Base-by-base conservation (phyloP, 2,113 vertebrate species). In the Onychostoma macrolepis region DNA sequence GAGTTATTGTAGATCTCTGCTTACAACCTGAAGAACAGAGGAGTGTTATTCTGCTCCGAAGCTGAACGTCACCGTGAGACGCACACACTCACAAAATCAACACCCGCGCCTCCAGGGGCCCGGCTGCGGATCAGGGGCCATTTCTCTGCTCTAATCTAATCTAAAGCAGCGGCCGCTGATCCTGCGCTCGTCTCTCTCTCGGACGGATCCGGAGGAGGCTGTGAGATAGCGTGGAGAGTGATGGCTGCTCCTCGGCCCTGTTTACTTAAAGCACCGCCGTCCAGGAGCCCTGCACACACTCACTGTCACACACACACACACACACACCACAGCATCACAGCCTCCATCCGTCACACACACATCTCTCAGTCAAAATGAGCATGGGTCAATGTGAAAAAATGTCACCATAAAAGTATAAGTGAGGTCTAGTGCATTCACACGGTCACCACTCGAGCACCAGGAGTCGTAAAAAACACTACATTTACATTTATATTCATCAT, bases 201-300 rank as follows among this genome's bases (percentile, higher is more conserved):
- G 80, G 67, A 50, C 33, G 9, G 96, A 79, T 79, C 77, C 96
- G 97, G 95, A 91, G 61, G 61, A 13, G 95, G 98, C 98, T 95
- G 94, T 95, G 94, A 97, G 97, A 98, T 98, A 98, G 94, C 93
- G 95, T 17, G 48, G 79, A 96, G 96, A 97, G 94, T 96, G 94
- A 97, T 97, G 95, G 96, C 96, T 94, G 96, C 95, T 95, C 96
- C 96, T 97, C 95, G 92, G 93, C 94, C 91, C 58, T 97, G 97
- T 98, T 98, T 97, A 96, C 96, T 95, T 96, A 97, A 95, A 95
- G 92, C 93, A 84, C 89, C 95, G 96, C 95, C 94, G 94, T 94
- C 93, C 90, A 91, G 95, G 83, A 92, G 90, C 81, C 26, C 85
- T 76, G 61, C 67, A 15, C 53, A 75, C 65, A 33, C 76, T 71